phyloP scores from a whole-genome alignment of 1,140 invertebrate species.

The Drosophila melanica region DNA sequence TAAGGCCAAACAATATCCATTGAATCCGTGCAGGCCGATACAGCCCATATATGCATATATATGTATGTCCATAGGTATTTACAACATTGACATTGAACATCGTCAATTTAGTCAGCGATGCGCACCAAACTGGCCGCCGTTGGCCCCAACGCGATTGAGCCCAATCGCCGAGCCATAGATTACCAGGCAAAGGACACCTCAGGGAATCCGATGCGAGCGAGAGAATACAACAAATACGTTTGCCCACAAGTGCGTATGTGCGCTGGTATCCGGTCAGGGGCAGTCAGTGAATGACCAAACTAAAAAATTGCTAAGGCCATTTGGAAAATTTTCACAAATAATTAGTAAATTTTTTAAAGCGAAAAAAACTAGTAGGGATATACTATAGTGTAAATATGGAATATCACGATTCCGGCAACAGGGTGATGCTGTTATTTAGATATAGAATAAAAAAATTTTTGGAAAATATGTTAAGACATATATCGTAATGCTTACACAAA shows the following conservation, averaged over 20 bases:
- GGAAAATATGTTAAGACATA: too few species aligned
- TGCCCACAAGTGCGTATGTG: conserved; percentile 15
- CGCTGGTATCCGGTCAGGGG: not conserved
- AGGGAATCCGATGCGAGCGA: conserved; percentile 36
- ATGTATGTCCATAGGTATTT: conserved; percentile 17
- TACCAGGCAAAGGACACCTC: conserved; percentile 59
- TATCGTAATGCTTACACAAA: too few species aligned
- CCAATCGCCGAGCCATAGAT: conserved; percentile 48
- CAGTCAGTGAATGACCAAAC: not conserved
- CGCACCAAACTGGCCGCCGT: conserved; percentile 42
- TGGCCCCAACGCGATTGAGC: conserved; percentile 10
- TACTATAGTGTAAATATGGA: too few species aligned
- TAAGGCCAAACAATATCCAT: conserved; percentile 23
- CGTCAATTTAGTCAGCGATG: conserved; percentile 37
- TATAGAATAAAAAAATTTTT: too few species aligned
- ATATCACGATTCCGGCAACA: too few species aligned
- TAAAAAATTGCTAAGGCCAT: not conserved
- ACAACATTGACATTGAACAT: conserved; percentile 69
- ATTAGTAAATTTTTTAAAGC: not conserved
- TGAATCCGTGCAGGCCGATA: not conserved
- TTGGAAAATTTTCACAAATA: not conserved
- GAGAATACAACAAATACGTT: conserved; percentile 10
- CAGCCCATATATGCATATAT: not conserved
- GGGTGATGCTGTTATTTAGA: too few species aligned
- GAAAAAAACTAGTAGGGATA: too few species aligned